Evolutionary conservation across 2,888 invertebrate genomes (phyloP), one percentile per base, ranked within the genome.

Genomic region (Athalia circularis): DNA sequence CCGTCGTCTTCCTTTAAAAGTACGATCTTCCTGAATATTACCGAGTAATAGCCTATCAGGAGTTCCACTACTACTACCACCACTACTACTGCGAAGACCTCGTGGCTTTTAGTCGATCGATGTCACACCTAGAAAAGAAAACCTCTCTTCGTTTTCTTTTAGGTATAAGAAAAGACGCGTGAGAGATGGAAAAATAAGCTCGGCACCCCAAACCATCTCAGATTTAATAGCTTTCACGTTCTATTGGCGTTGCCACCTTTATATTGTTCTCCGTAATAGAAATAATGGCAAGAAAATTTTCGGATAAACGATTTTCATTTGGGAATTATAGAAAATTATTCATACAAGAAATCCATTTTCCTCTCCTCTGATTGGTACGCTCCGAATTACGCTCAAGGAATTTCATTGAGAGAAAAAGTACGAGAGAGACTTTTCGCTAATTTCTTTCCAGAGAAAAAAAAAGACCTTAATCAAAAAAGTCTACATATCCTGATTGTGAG

Each of bases 151-250:
- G 29, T 29, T 43, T 47, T 52, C 29, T 9, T 13, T 48, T 64
- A 50, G 11, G 61, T 54, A 64, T 50, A 11, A 52, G 29, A 52
- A 6, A 15, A 43, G 77, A 68, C 9, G n/a, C 13, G 47, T 9
- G 11, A 77, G 77, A 77, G 59, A 77, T 59, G 68, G 68, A 68
- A 68, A 61, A 70, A 70, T 70, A n/a, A 72, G 52, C 57, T 54
- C 54, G n/a, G 11, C 54, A n/a, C 5, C 9, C 9, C 54, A 11
- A 59, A 59, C 47, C 57, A 29, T 29, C 61, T n/a, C 47, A 62
- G 77, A 59, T 67, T 77, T 77, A 77, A 68, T 68, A 77, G 67
- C 77, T 59, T 77, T 77, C 57, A 47, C 57, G 57, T 11, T 67
- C 57, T 77, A 77, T 77, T 57, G 68, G 68, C 68, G 11, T 29